Evolutionary conservation across 2,888 invertebrate genomes (phyloP), one percentile per base, ranked within the genome.

Genomic region (Melitaea athalia): DNA sequence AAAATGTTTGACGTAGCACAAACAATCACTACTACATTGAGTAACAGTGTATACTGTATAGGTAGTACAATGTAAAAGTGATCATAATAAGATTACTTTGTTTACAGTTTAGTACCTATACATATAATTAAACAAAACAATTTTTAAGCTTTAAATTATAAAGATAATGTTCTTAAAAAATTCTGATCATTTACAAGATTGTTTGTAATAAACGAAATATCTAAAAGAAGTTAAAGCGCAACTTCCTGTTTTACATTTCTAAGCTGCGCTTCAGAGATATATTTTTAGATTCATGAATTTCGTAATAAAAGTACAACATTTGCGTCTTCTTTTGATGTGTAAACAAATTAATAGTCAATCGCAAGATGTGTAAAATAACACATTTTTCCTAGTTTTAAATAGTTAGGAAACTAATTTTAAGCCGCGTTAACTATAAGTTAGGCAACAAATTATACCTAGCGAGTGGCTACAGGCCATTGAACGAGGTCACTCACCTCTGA

Each of bases 401-500:
- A 43, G 64, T 67, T 70, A 52, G 50, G 61, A 50, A 67, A 64
- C 60, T 42, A 57, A 50, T 50, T 10, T 47, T 31, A 38, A 38
- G 38, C 38, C 38, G 53, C 55, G 60, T 64, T 64, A 55, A 52
- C 69, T 73, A 65, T 71, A 72, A 76, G 75, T 80, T 78, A 76
- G 73, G 76, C 75, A 78, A 77, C 74, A 69, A 72, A 67, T 72
- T 73, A 73, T 73, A 68, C 69, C 74, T 71, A 72, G 74, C 77
- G 78, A 81, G 78, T 78, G 80, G 57, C 80, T 62, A 66, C 70
- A 65, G 73, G 65, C 86, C 82, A 89, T 87, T 86, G 86, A 85
- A 77, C 79, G 78, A 74, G 91, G 89, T 86, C 91, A 77, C 78
- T 90, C 82, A 90, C 89, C 90, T 76, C 84, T 84, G 78, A 85